Evolutionary conservation across 2,113 vertebrate genomes (phyloP), one percentile per base, ranked within the genome.

Genomic region (Poeciliopsis turrubarensis): DNA sequence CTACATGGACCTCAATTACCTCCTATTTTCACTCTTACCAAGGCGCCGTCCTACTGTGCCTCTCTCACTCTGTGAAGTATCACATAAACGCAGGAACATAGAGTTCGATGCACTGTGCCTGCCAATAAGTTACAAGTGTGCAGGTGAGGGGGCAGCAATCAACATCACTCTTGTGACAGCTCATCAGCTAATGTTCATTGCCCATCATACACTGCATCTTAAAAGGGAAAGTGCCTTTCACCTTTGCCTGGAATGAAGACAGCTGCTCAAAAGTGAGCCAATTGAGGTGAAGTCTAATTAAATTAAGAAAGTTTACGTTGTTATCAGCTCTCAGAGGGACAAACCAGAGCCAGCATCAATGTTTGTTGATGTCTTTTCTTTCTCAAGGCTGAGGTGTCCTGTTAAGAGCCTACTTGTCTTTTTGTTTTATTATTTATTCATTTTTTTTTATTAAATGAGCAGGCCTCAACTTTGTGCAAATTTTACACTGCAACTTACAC

Each of bases 141-240:
- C 75, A 80, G 78, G 79, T 75, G 75, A 81, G 79, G 72, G 62
- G 77, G 51, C 17, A 79, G 62, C 72, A 78, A 85, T 89, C 72
- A 75, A 78, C 80, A 82, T 85, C 61, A 70, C 27, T 70, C 62
- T 44, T 27, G 70, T 74, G 82, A 89, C 81, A 85, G 81, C 83
- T 91, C 89, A 90, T 88, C 86, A 83, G 73, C 83, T 86, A 83
- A 87, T 87, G 86, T 84, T 90, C 79, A 83, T 82, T 80, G 84
- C 74, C 79, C 65, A 80, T 84, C 82, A 79, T 54, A 79, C 61
- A 79, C 79, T 31, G 67, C 84, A 86, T 84, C 79, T 76, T 80
- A 71, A 80, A 86, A 81, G 78, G 60, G 68, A 80, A 78, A 70
- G 64, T 68, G 34, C 82, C 75, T 81, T 85, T 91, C 88, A 86